These are phyloP conservation scores for Paedocypris sp. DNA, from an alignment of 2,113 vertebrate genomes.

Conservation along the genomic window DNA sequence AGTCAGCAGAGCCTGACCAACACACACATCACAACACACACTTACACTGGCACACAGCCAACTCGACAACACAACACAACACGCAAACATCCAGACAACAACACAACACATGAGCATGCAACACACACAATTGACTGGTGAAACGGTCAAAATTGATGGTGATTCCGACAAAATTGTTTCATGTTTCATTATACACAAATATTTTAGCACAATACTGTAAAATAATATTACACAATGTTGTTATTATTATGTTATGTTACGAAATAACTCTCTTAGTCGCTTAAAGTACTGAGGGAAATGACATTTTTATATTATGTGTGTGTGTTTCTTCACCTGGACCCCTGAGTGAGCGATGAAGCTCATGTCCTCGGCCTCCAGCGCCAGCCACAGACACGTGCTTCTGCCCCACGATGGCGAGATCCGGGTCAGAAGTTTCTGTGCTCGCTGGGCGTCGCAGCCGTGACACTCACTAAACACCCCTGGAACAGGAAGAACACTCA, in stretches of 20 bases:
- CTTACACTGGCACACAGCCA: not conserved
- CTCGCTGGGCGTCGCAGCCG: conserved; percentile 66
- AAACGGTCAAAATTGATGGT: no score
- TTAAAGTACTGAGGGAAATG: no score
- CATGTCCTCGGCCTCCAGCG: conserved; percentile 79
- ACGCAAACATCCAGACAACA: no score
- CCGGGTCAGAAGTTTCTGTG: conserved; percentile 74
- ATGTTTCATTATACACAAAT: no score
- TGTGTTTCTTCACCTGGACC: conserved; percentile 68
- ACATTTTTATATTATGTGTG: not conserved
- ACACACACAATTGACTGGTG: no score
- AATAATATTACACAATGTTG: no score
- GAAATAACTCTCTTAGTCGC: no score
- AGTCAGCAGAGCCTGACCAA: conserved; percentile 76
- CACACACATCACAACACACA: not conserved
- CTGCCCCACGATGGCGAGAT: conserved; percentile 78
- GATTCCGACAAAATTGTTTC: no score
- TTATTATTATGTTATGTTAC: no score
- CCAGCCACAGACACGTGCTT: conserved; percentile 79
- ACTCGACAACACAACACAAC: no score
- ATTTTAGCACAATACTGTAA: no score
- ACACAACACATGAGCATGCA: no score
- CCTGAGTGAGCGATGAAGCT: conserved; percentile 84
- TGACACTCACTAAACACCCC: conserved; percentile 82
- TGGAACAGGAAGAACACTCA: conserved; percentile 22